phyloP scores from a whole-genome alignment of 2,113 vertebrate genomes.

The Ophthalmolycus amberensis region DNA sequence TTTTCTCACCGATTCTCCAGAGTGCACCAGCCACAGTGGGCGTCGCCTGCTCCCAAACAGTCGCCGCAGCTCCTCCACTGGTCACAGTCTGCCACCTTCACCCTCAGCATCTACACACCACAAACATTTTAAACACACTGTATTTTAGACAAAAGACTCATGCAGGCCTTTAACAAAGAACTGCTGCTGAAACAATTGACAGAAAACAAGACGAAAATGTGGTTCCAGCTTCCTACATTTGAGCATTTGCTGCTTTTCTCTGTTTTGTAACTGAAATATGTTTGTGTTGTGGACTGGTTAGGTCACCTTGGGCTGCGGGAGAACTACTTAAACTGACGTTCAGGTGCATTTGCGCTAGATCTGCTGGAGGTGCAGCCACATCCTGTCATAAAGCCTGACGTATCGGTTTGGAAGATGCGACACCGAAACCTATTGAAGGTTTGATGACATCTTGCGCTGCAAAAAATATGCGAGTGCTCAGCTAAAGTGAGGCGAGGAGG shows the following conservation, averaged over 20 bases:
- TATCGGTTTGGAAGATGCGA: constrained; percentile 4
- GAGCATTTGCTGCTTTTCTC: neutral
- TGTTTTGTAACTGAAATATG: neutral
- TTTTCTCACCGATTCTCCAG: constrained; percentile 91
- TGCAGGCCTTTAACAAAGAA: neutral
- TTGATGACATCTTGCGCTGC: neutral
- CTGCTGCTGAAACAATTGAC: neutral
- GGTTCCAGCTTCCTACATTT: neutral
- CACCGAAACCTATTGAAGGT: neutral
- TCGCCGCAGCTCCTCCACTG: constrained; percentile 86
- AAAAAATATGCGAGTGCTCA: constrained; percentile 25
- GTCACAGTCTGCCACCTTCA: constrained; percentile 90
- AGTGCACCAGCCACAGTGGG: constrained; percentile 96
- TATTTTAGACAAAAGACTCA: neutral
- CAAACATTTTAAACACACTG: neutral
- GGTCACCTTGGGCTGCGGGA: neutral
- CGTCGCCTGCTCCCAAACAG: constrained; percentile 89
- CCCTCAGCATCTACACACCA: constrained; percentile 87
- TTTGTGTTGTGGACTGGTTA: neutral
- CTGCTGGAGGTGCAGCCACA: constrained; percentile 27
- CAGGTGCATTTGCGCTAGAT: constrained; percentile 17
- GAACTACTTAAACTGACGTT: constrained; percentile 3
- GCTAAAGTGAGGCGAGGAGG: constrained; percentile 20
- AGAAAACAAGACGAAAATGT: neutral
- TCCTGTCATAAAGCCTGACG: constrained; percentile 31